Base-by-base conservation (phyloP, 2,888 invertebrate genomes). In the Acanthoscelides obtectus region DNA sequence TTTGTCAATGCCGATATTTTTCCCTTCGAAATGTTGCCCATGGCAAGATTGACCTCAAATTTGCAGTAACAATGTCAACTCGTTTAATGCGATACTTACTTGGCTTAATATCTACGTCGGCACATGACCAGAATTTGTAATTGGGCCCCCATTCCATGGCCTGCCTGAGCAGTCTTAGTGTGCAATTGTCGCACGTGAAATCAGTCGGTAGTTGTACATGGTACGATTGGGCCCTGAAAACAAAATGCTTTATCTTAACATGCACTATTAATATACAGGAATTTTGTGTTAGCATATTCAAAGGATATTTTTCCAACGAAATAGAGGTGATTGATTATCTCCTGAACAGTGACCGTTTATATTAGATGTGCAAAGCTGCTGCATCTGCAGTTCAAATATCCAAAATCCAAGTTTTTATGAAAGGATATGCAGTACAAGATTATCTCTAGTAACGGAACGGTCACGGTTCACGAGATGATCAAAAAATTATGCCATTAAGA, bases 71-170 rank as follows among this genome's bases (percentile, higher is more conserved):
- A 45, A 45, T 45, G 45, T 12, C 12, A 45, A 45, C 45, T 45
- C 17, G 45, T 45, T 45, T 45, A 12, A 45, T 45, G 17, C 17
- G 45, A 45, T 21, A 86, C 88, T 87, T 78, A 90, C 90, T 87
- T n/a, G 85, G 84, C 75, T 90, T 87, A 73, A 98, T 94, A 81
- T 97, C 95, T 71, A 98, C 93, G 85, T 98, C 98, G 1, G 97
- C 94, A 83, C 98, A 98, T 0, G 96, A 96, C 96, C 96, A 97
- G 88, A 98, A 98, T 75, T 93, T 87, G 86, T 97, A 98, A 71
- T 88, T 86, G 0, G 92, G 90, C 22, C 85, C 85, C 96, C 97
- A 98, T 87, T 99, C 98, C 22, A 91, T 90, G 0, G 98, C 98
- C 86, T 98, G 95, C 0, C 98, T 88, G 70, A 96, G 89, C 77